A percentile compares a stretch with the other conserved stretches of the same genome.
Evolutionary conservation across 2,888 invertebrate genomes (phyloP).

Genomic region (Calliopum simillimum): DNA sequence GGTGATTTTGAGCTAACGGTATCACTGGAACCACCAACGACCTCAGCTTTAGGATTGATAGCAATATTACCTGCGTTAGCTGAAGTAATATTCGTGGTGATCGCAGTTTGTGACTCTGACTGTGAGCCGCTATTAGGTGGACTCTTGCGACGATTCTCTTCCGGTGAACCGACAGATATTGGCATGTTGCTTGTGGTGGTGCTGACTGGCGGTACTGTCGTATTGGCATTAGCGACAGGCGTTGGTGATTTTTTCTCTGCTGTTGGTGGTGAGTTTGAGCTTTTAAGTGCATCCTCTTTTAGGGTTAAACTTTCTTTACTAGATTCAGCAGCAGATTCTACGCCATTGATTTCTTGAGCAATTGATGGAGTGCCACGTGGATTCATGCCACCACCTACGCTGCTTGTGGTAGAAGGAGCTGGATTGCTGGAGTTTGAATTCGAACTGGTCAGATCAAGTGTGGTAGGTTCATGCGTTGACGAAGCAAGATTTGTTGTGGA

Average conservation of each 20-base stretch:
- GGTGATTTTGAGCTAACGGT: neutral
- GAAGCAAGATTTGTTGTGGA: conserved; percentile 36
- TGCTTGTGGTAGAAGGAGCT: conserved; percentile 58
- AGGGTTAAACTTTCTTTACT: conserved; percentile 51
- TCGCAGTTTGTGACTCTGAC: neutral
- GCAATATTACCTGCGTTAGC: neutral
- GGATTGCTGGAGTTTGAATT: conserved; percentile 65
- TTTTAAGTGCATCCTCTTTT: conserved; percentile 49
- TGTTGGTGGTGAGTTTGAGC: conserved; percentile 50
- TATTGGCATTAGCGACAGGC: conserved; percentile 42
- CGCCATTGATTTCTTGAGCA: conserved; percentile 59
- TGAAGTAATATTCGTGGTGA: neutral
- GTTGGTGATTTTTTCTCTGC: conserved; percentile 54
- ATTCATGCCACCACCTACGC: conserved; percentile 45
- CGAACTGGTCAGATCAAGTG: conserved; percentile 65
- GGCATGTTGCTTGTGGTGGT: conserved; percentile 33
- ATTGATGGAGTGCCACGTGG: conserved; percentile 48
- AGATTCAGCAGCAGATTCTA: conserved; percentile 54
- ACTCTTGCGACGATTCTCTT: conserved; percentile 14
- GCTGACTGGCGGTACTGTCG: conserved; percentile 23
- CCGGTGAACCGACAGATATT: conserved; percentile 38
- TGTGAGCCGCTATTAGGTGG: neutral
- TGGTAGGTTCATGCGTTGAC: conserved; percentile 59
- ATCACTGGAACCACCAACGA: neutral
- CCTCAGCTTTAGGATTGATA: neutral